Base-by-base conservation (phyloP, 2,113 vertebrate species). In the Pseudonaja textilis region DNA sequence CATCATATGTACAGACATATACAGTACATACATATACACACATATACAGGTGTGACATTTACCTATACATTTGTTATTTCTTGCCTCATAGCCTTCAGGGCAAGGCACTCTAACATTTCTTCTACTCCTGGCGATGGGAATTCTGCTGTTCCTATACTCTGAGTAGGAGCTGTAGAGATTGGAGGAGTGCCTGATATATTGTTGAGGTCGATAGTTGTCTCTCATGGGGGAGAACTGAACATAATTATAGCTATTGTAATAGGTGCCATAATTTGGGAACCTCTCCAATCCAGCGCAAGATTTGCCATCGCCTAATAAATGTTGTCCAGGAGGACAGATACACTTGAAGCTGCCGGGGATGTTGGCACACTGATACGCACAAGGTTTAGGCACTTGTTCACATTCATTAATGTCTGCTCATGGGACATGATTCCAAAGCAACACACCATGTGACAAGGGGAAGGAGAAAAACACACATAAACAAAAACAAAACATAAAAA, bases 361-460 rank as follows among this genome's bases (percentile, higher is more conserved):
- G 98, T 99, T 99, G 98, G 98, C 96, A 96, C 99, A 99, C 90
- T 97, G 98, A 98, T 98, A 97, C 91, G 98, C 99, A 96, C 99
- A 99, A 96, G 99, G 98, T 93, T 98, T 98, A 88, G 98, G 99
- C 92, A 98, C 97, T 96, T 97, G 98, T 96, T 99, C 98, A 93
- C 99, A 99, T 97, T 99, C 99, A 98, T 99, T 99, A 98, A 99
- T 98, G 97, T 99, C 99, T 99, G 98, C 95, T 98, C 98, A 95
- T 96, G 96, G 92, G 97, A 96, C 97, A 98, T 97, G 97, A 96
- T 85, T 96, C 96, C 97, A 98, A 96, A 97, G 97, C 97, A 97
- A 95, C 96, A 96, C 94, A 97, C 92, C 96, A 95, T 96, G 95
- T 94, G 90, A 96, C 96, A 97, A 98, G 96, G 97, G 96, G 98